Evolutionary conservation across 2,113 vertebrate genomes (phyloP), one percentile per base, ranked within the genome.

Genomic region (Eretmochelys imbricata): DNA sequence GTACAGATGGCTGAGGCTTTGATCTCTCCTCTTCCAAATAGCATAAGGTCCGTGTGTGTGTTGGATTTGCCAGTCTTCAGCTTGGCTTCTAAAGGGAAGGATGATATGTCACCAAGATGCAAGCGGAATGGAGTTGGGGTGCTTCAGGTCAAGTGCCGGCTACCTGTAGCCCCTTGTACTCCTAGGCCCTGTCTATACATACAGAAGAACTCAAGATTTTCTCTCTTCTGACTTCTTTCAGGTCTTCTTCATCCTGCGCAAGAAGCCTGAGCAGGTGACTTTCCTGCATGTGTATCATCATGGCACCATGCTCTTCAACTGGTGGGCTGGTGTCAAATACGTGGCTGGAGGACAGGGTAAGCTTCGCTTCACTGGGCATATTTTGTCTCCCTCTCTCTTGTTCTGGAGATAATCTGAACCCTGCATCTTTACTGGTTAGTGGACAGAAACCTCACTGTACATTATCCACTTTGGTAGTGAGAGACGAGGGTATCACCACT

Each of bases 271-370:
- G 51, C 98, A 99, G 95, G 95, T 99, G 92, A 99, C 98, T 2
- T 99, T 99, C 93, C 98, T 99, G 57, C 98, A 99, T 4, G 90
- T 99, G 25, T 99, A 99, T 93, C 99, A 99, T 91, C 99, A 99
- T 2, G 96, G 94, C 88, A 98, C 98, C 25, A 98, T 99, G 98
- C 98, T 99, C 93, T 98, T 98, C 96, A 99, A 96, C 97, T 99
- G 98, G 97, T 99, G 98, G 98, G 93, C 89, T 1, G 99, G 98
- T 16, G 94, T 99, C 76, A 99, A 99, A 94, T 99, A 98, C 0
- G 91, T 99, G 81, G 98, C 98, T 5, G 99, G 98, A 65, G 98
- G 98, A 93, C 98, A 99, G 97, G 99, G 99, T 99, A 97, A 97
- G 85, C 13, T 82, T 75, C 51, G 42, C 12, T 98, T 96, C 14